Percentiles rank a stretch among this genome's conserved stretches.
Evolutionary conservation across 2,888 invertebrate species (phyloP).

Genomic region (Pristionchus arcanus): DNA sequence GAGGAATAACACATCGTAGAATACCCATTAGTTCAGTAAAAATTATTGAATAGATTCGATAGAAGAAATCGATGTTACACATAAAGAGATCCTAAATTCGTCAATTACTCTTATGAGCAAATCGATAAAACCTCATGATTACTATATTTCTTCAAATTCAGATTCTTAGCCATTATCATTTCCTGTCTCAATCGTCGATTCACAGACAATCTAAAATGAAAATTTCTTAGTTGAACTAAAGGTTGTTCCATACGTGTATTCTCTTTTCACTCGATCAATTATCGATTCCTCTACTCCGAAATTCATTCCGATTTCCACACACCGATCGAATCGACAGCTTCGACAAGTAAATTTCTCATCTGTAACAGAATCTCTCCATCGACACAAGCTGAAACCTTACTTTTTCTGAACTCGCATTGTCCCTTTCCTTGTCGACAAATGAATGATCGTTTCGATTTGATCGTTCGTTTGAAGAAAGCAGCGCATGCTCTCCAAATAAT

Average conservation of each 20-base stretch:
- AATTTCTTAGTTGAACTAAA: neutral
- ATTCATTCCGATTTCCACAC: neutral
- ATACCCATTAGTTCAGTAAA: neutral
- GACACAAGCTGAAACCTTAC: neutral
- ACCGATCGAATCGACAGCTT: neutral
- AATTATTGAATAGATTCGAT: neutral
- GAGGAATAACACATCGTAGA: neutral
- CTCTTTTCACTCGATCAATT: neutral
- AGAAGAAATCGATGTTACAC: neutral
- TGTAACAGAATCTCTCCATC: neutral
- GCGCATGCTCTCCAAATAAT: neutral
- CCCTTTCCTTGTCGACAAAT: neutral
- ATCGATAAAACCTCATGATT: neutral
- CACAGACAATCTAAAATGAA: neutral
- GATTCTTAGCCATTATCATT: neutral
- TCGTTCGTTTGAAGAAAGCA: neutral
- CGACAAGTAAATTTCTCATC: neutral
- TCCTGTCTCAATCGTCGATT: neutral
- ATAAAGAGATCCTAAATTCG: constrained; percentile 12
- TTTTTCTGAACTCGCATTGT: neutral
- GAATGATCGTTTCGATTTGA: neutral
- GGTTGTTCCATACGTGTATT: neutral
- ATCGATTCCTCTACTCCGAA: neutral
- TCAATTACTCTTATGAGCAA: neutral
- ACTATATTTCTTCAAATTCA: neutral